phyloP scores from a whole-genome alignment of 2,888 invertebrate genomes.

The Laspeyria flexula region DNA sequence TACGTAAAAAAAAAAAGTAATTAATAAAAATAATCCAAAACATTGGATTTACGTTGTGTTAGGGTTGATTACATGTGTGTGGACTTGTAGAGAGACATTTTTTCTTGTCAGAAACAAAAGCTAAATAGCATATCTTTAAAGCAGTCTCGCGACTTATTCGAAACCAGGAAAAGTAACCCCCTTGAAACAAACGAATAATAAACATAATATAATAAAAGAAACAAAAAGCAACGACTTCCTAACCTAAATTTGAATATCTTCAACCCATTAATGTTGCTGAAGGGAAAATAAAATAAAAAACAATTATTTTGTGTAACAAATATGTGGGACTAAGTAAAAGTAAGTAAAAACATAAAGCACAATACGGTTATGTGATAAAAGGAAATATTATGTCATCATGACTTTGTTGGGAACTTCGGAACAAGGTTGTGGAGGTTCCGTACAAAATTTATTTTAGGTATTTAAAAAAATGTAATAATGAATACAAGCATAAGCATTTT shows the following conservation, averaged over 20 bases:
- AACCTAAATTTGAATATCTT: neutral
- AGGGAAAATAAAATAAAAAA: constrained; percentile 12
- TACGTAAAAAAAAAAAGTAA: too few species aligned
- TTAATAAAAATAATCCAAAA: too few species aligned
- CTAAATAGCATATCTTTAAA: too few species aligned
- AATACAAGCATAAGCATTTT: too few species aligned
- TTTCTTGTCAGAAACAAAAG: too few species aligned
- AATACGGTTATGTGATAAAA: constrained; percentile 43
- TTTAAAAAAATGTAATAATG: too few species aligned
- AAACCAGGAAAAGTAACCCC: too few species aligned
- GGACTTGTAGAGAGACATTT: too few species aligned
- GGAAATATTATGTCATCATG: constrained; percentile 33
- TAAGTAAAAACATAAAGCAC: constrained; percentile 40
- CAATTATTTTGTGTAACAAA: constrained; percentile 34
- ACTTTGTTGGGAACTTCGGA: neutral
- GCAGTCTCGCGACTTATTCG: too few species aligned
- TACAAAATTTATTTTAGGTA: neutral
- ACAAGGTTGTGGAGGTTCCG: neutral
- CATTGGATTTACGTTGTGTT: too few species aligned
- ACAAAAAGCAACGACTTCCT: neutral
- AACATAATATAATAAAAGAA: neutral
- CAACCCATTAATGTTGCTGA: neutral
- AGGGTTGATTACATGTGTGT: too few species aligned
- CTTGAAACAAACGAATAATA: too few species aligned
- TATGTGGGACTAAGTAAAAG: constrained; percentile 36